Conservation (phyloP, 2,888 invertebrate species). For the Oithona nana region DNA sequence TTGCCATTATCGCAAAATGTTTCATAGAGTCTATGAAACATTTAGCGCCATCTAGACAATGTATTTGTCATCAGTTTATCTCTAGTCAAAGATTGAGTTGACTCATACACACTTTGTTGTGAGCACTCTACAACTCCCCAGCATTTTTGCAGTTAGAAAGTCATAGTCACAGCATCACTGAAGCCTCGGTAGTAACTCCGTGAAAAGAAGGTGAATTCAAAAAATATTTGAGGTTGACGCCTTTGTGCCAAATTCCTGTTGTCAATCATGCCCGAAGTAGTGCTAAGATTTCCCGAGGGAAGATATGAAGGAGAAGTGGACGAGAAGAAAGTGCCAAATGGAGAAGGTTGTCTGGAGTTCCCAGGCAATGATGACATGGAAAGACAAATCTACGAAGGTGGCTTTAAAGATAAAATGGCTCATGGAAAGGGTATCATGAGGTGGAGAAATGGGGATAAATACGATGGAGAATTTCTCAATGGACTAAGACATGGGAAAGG, state of each 20-base stretch:
- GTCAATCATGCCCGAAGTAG: neutral
- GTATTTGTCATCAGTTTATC: too few species aligned
- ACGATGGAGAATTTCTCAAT: constrained; percentile 1
- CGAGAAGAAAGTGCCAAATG: neutral
- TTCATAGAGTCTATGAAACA: too few species aligned
- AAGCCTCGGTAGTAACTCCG: too few species aligned
- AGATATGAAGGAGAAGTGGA: constrained; percentile 8
- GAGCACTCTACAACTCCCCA: too few species aligned
- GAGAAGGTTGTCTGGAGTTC: constrained; percentile 2
- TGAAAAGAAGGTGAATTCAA: too few species aligned
- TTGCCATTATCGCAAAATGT: too few species aligned
- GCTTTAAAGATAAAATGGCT: constrained; percentile 6
- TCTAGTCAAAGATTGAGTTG: too few species aligned
- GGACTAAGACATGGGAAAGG: constrained; percentile 11
- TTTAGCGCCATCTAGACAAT: too few species aligned
- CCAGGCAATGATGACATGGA: constrained; percentile 8
- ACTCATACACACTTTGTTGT: too few species aligned
- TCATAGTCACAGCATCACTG: too few species aligned
- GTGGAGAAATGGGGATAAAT: constrained; percentile 14
- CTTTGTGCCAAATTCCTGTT: too few species aligned
- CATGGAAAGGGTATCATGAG: constrained; percentile 13
- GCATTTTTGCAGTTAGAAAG: too few species aligned
- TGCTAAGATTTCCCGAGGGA: constrained; percentile 4
- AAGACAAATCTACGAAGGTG: constrained; percentile 10
- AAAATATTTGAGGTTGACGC: neutral